phyloP scores from a whole-genome alignment of 2,113 vertebrate species.

The Antigone vipio region DNA sequence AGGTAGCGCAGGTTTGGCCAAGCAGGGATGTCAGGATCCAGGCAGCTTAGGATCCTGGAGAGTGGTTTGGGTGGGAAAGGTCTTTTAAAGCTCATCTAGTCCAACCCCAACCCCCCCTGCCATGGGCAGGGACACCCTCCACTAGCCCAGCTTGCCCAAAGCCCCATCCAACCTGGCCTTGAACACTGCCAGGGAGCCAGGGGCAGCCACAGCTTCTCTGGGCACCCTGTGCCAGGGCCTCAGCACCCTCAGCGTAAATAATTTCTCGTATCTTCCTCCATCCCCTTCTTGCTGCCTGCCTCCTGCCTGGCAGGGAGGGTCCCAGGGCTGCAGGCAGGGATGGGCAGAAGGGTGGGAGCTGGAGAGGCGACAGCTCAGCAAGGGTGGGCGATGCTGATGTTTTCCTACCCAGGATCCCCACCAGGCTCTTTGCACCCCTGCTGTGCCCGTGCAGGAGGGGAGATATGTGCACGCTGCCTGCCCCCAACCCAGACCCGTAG shows the following conservation, averaged over 20 bases:
- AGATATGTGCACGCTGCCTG: background rate
- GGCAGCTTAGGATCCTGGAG: background rate
- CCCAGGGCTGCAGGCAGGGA: background rate
- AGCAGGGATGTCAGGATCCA: background rate
- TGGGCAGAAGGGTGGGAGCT: background rate
- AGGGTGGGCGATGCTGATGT: background rate
- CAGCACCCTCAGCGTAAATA: fast-evolving
- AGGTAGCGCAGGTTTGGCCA: background rate
- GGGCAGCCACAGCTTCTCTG: background rate
- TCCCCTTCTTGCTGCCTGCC: background rate
- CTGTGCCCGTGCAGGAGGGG: background rate
- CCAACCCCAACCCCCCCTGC: background rate
- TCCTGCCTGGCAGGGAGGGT: background rate
- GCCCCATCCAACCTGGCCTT: fast-evolving
- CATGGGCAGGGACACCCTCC: background rate
- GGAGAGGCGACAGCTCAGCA: background rate
- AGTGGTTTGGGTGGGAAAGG: background rate
- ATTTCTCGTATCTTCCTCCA: background rate
- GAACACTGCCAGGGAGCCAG: background rate
- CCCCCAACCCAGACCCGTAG: background rate
- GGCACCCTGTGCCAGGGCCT: background rate
- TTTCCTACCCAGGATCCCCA: background rate
- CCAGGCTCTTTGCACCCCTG: background rate
- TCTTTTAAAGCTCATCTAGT: fast-evolving
- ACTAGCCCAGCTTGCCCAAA: fast-evolving